Evolutionary conservation across 2,888 invertebrate species (phyloP), one percentile per base, ranked within the genome.

Genomic region (Stenolophus ochropezus): DNA sequence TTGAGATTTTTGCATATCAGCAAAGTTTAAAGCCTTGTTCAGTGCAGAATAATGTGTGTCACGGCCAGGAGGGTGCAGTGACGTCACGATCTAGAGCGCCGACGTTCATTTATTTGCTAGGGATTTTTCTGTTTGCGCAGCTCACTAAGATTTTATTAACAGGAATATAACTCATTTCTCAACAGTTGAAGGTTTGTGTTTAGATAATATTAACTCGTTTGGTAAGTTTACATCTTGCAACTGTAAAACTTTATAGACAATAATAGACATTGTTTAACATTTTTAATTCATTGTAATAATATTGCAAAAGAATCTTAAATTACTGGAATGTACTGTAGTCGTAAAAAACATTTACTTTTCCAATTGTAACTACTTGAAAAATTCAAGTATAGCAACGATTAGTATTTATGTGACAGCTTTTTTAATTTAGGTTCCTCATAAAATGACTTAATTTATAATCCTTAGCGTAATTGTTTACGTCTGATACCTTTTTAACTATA

Each of bases 11-110:
- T 61, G 23, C 61, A 61, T 61, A 61, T 23, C 61, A 14, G 23
- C 23, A 25, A 61, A n/a, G 56, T 56, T 56, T 61, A 25, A 23
- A 61, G 61, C 25, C 61, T 23, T 61, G 25, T 61, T 61, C 20
- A 23, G 11, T 14, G 21, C 25, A 61, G 25, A 53, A 42, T 42
- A 25, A 75, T 53, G 53, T 33, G 27, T 75, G 75, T 75, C 75
- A 75, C 18, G 75, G 75, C 25, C 75, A 53, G 6, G 33, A 75
- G 75, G 75, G 75, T 75, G 51, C 8, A 75, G 53, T 51, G 27
- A 51, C 61, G 61, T 61, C 61, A 61, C n/a, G n/a, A 75, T 53
- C 33, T 53, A 27, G 75, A 53, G 27, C 75, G 53, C 53, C 53
- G 27, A 47, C 47, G 20, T 47, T 20, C 73, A 75, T 75, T 75